phyloP scores from a whole-genome alignment of 1,140 invertebrate species.

The Cephus cinctus region DNA sequence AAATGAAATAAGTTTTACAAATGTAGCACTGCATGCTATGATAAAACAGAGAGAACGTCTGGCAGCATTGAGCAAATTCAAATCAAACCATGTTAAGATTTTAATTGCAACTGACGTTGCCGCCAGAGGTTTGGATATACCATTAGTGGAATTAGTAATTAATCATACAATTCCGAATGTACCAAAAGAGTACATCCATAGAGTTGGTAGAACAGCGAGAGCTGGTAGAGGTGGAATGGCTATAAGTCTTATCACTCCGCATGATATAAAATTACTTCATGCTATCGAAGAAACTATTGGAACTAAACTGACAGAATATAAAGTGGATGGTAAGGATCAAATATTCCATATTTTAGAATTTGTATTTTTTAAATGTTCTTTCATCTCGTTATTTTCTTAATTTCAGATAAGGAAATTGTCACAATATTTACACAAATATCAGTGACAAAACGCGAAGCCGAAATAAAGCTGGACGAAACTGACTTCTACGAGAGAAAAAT shows the following conservation, averaged over 20 bases:
- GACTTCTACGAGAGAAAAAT: constrained; percentile 87
- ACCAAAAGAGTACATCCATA: constrained; percentile 94
- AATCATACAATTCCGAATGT: constrained; percentile 91
- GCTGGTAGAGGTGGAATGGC: constrained; percentile 85
- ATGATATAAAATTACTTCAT: constrained; percentile 84
- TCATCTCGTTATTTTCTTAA: no score
- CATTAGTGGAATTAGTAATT: constrained; percentile 87
- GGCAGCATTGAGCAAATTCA: constrained; percentile 78
- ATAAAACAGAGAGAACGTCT: constrained; percentile 80
- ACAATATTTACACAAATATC: constrained; percentile 90
- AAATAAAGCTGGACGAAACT: constrained; percentile 87
- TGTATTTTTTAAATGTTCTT: background rate
- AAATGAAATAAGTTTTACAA: constrained; percentile 82
- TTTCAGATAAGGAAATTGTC: constrained; percentile 76
- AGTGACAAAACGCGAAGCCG: constrained; percentile 86
- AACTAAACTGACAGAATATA: constrained; percentile 81
- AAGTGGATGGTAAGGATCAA: constrained; percentile 72
- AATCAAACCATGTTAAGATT: constrained; percentile 81
- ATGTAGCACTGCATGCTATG: constrained; percentile 85
- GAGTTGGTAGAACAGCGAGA: constrained; percentile 94
- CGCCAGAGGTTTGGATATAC: constrained; percentile 88
- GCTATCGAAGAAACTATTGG: constrained; percentile 85
- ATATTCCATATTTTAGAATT: constrained; percentile 9
- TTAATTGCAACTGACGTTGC: constrained; percentile 97
- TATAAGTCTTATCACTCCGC: constrained; percentile 88